Conservation (phyloP, 1,140 invertebrate species). For the Drosophila punjabiensis region DNA sequence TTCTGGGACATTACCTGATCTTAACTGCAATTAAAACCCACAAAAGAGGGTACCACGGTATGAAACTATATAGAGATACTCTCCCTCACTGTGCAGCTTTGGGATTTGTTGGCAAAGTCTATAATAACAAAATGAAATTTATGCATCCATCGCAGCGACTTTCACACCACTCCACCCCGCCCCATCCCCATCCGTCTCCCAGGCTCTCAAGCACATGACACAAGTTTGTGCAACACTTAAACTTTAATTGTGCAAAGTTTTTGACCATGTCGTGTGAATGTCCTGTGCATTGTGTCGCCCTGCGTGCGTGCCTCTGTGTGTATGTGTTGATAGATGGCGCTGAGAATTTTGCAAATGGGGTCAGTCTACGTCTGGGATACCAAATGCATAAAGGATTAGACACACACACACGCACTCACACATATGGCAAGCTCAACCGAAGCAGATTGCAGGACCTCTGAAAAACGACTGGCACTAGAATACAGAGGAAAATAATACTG, state of each 20-base stretch:
- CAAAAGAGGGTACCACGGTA: not conserved
- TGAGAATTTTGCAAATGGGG: conserved; percentile 76
- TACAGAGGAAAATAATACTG: conserved; percentile 8
- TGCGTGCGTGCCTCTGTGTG: conserved; percentile 27
- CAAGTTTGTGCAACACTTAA: conserved; percentile 82
- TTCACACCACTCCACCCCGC: conserved; percentile 1
- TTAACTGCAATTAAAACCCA: not conserved
- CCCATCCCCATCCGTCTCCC: conserved; percentile 3
- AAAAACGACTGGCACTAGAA: conserved; percentile 43
- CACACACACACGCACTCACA: conserved; percentile 30
- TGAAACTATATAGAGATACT: not conserved
- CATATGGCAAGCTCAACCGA: conserved; percentile 16
- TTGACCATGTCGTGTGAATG: conserved; percentile 74
- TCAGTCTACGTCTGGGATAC: conserved; percentile 68
- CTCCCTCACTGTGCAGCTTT: conserved; percentile 13
- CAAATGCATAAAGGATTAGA: conserved; percentile 79
- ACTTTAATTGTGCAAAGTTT: conserved; percentile 82
- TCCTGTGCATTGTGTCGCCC: conserved; percentile 52
- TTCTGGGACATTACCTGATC: not conserved
- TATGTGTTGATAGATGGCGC: conserved; percentile 73
- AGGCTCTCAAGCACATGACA: conserved; percentile 49
- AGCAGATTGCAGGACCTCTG: conserved; percentile 45
- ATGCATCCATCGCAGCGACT: conserved; percentile 55
- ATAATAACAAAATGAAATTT: conserved; percentile 76
- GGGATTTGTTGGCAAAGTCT: conserved; percentile 46